Base-by-base conservation (phyloP, 1,140 invertebrate genomes). In the Drosophila suzukii region DNA sequence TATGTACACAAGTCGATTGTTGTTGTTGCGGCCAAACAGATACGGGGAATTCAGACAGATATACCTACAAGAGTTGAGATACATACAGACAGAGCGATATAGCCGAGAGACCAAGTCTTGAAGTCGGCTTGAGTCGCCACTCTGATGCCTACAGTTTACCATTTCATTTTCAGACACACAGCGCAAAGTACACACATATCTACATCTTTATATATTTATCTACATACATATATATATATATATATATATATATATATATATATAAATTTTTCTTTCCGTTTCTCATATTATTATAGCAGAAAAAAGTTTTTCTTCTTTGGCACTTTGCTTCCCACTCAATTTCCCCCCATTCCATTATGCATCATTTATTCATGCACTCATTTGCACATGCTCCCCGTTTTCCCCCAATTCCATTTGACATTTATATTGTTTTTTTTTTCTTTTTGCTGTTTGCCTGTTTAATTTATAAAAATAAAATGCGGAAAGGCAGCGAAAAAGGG, bases 1-100 rank as follows among this genome's bases (percentile, higher is more conserved):
- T 77, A 86, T 85, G 82, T 85, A 81, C 63, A 57, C 53, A 78
- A 62, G 60, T 38, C 70, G 63, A 71, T 75, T 75, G 70, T 62
- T 79, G 72, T 59, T 73, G 72, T 60, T 76, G 73, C 43, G 54
- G 49, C 74, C 54, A 47, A 68, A 76, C 78, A 79, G 65, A 81
- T 80, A 81, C 61, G 56, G 57, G 57, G 55, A 78, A 49, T 49
- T 36, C 55, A 44, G 11, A 43, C 50, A 50, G 34, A 27, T 15
- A 54, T 38, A 32, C 32, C 30, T 30, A 55, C 38, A 34, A 27
- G n/a, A 15, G 39, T 15, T 8, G 8, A 17, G 0, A 17, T 46
- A 17, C 44, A 44, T 47, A 50, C 54, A 8, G 60, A 59, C 34
- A 27, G 38, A 66, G 32, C 46, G 39, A 50, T 36, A 65, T 53